A percentile compares a stretch with the other conserved stretches of the same genome.
Conservation (phyloP, 2,113 vertebrate genomes). For the Gymnogyps californianus region DNA sequence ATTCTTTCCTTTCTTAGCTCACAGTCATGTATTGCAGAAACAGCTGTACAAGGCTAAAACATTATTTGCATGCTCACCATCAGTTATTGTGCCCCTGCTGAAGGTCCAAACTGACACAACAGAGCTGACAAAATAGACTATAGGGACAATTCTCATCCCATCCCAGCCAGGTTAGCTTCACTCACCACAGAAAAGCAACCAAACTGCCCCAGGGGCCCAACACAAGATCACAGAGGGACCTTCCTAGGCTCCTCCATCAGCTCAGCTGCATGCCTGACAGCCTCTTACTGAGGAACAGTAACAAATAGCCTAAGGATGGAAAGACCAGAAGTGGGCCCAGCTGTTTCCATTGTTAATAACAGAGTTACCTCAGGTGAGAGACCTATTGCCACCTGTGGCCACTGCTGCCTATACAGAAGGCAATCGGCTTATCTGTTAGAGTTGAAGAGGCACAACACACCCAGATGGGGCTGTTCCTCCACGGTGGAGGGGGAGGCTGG, state of each 20-base stretch:
- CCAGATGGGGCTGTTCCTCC: background rate
- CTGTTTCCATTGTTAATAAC: background rate
- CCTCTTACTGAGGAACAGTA: background rate
- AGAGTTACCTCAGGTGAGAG: background rate
- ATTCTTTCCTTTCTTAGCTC: background rate
- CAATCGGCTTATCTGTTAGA: background rate
- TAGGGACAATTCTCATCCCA: background rate
- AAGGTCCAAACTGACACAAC: background rate
- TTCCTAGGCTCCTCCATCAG: background rate
- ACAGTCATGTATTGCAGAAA: background rate
- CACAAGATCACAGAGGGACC: accelerated
- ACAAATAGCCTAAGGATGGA: background rate
- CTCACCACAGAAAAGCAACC: background rate
- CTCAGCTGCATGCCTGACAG: background rate
- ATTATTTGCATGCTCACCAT: background rate
- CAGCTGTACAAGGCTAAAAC: background rate
- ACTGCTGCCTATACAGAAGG: background rate
- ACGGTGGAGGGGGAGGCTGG: accelerated
- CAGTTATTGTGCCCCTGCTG: background rate
- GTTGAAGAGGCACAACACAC: background rate
- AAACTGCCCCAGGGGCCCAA: accelerated
- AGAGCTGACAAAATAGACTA: background rate
- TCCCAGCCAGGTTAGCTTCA: background rate
- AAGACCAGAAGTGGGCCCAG: background rate
- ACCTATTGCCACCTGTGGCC: background rate